These are phyloP conservation scores for Menidia beryllina DNA, from an alignment of 2,113 vertebrate species.

Conservation along the genomic window DNA sequence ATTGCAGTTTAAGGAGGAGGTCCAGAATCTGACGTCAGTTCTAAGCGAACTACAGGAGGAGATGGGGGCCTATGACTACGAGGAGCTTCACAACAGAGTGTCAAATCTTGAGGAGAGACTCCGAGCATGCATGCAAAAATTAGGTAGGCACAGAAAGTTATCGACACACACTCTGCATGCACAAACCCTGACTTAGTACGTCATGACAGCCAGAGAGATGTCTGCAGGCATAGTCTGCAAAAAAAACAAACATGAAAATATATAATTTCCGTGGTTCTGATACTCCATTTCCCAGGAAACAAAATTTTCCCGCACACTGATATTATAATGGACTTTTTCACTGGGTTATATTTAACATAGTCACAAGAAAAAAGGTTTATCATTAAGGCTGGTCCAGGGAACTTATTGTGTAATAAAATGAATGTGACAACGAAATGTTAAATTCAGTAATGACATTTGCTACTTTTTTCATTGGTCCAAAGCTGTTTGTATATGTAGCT, in stretches of 20 bases:
- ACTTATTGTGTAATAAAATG: too few species aligned
- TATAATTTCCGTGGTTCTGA: conserved; percentile 18
- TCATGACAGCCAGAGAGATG: conserved; percentile 29
- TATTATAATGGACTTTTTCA: neutral
- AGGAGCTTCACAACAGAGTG: conserved; percentile 98
- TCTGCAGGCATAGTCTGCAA: conserved; percentile 52
- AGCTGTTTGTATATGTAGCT: conserved; percentile 8
- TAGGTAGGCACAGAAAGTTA: conserved; percentile 93
- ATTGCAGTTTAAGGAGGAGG: conserved; percentile 99
- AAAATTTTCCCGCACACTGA: neutral
- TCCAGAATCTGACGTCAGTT: conserved; percentile 99
- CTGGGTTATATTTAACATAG: neutral
- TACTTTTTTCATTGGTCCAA: neutral
- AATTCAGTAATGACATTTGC: too few species aligned
- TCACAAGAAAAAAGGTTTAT: too few species aligned
- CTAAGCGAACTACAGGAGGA: conserved; percentile 98
- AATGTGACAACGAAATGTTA: too few species aligned
- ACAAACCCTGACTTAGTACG: conserved; percentile 33
- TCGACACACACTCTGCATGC: conserved; percentile 70
- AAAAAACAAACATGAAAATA: conserved; percentile 36
- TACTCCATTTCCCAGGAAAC: neutral
- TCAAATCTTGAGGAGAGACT: conserved; percentile 99
- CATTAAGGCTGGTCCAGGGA: too few species aligned
- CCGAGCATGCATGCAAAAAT: conserved; percentile 99
- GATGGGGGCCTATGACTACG: conserved; percentile 99